A percentile compares a stretch with the other conserved stretches of the same genome.
These are phyloP conservation scores for Dicyrtoma fusca DNA, from an alignment of 2,888 invertebrate species.

Conservation along the genomic window DNA sequence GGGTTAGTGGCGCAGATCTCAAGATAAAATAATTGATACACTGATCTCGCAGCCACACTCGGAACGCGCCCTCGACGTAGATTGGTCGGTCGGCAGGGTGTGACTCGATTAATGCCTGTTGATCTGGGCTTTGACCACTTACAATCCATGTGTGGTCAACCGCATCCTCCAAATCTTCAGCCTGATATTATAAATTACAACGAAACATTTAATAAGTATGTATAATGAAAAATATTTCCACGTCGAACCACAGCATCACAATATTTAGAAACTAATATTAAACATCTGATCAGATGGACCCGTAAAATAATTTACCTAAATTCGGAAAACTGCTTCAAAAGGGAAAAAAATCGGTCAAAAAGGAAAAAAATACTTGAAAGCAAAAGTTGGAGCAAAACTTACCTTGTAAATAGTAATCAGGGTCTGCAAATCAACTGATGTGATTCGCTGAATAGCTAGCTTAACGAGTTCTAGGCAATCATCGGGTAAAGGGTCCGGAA, in stretches of 20 bases:
- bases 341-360: no score
- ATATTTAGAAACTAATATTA: neutral
- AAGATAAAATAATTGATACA: slow-evolving; percentile 82
- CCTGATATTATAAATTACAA: slow-evolving; percentile 61
- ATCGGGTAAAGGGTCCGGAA: slow-evolving; percentile 76
- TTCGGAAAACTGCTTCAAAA: no score
- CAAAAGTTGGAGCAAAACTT: slow-evolving; percentile 52
- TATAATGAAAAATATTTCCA: no score
- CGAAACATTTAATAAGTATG: neutral
- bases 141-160: slow-evolving; percentile 91
- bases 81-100: slow-evolving; percentile 69
- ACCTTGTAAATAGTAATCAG: slow-evolving; percentile 70
- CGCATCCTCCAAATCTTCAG: slow-evolving; percentile 72
- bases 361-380: no score
- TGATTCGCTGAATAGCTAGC: slow-evolving; percentile 81
- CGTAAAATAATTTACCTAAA: no score
- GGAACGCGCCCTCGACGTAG: slow-evolving; percentile 82
- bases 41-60: slow-evolving; percentile 75
- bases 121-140: slow-evolving; percentile 79
- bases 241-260: no score
- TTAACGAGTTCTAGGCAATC: slow-evolving; percentile 78
- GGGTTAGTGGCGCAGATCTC: slow-evolving; percentile 69
- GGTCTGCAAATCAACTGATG: slow-evolving; percentile 76
- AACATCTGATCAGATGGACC: no score
- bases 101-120: slow-evolving; percentile 70